phyloP scores from a whole-genome alignment of 2,113 vertebrate genomes.

The Apus apus region DNA sequence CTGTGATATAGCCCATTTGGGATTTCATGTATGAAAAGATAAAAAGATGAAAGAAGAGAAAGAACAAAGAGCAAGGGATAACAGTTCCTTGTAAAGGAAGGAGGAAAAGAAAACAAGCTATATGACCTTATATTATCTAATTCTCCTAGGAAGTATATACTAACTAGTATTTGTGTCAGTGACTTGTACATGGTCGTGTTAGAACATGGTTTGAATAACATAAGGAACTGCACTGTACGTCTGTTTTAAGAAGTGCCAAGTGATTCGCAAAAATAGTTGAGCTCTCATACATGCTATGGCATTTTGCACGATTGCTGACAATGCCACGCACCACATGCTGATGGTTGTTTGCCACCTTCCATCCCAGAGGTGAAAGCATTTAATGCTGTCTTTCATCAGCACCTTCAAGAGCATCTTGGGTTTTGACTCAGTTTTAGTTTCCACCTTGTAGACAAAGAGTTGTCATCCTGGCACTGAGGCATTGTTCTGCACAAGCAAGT shows the following conservation, averaged over 20 bases:
- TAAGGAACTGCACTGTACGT: background rate
- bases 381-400: background rate
- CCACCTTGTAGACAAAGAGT: background rate
- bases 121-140: background rate
- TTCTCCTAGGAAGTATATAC: background rate
- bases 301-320: slow-evolving; percentile 14
- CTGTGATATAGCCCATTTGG: slow-evolving; percentile 1
- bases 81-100: background rate
- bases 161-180: background rate
- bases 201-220: background rate
- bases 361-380: background rate
- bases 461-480: background rate
- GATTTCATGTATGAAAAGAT: slow-evolving; percentile 39
- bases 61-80: slow-evolving; percentile 44
- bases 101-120: background rate
- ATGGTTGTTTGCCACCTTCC: background rate
- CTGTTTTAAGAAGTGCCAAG: slow-evolving; percentile 14
- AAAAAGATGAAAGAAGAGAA: slow-evolving; percentile 27
- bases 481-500: background rate
- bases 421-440: background rate
- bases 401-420: background rate
- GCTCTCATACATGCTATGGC: background rate
- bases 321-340: background rate
- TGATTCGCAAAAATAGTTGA: background rate
- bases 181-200: background rate